phyloP scores from a whole-genome alignment of 23 tunicate species.

The Corella eumyota region DNA sequence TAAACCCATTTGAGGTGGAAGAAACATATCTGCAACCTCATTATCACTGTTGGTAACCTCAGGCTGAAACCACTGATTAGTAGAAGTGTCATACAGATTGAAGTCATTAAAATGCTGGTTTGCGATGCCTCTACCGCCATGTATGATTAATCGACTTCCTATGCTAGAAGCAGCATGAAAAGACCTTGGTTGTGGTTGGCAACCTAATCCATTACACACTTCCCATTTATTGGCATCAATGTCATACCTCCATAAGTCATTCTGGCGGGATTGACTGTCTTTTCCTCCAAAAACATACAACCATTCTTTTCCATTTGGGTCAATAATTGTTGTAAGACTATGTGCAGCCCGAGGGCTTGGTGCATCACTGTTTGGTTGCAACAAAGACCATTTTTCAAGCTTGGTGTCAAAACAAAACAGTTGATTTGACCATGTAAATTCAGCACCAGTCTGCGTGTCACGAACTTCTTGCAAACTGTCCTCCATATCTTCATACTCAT shows the following conservation, averaged over 20 bases:
- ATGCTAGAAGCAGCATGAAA: conserved; percentile 47
- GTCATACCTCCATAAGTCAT: conserved; percentile 57
- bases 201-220: conserved; percentile 21
- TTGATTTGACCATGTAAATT: conserved; percentile 66
- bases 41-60: neutral
- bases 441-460: conserved; percentile 49
- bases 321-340: conserved; percentile 11
- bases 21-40: neutral
- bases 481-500: conserved; percentile 64
- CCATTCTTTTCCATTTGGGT: conserved; percentile 8
- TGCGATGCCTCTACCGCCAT: conserved; percentile 52
- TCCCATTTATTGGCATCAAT: conserved; percentile 20
- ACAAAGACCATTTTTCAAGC: conserved; percentile 24
- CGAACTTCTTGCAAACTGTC: conserved; percentile 41
- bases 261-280: conserved; percentile 38
- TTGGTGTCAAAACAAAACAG: conserved; percentile 30
- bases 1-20: conserved; percentile 54
- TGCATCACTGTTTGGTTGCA: neutral
- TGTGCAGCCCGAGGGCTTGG: conserved; percentile 82
- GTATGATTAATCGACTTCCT: conserved; percentile 26
- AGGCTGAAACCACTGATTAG: conserved; percentile 72
- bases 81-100: conserved; percentile 31
- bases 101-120: conserved; percentile 67
- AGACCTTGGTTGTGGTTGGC: conserved; percentile 53
- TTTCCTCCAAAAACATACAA: conserved; percentile 68